phyloP scores from a whole-genome alignment of 2,888 invertebrate species.

The Netelia melanura region DNA sequence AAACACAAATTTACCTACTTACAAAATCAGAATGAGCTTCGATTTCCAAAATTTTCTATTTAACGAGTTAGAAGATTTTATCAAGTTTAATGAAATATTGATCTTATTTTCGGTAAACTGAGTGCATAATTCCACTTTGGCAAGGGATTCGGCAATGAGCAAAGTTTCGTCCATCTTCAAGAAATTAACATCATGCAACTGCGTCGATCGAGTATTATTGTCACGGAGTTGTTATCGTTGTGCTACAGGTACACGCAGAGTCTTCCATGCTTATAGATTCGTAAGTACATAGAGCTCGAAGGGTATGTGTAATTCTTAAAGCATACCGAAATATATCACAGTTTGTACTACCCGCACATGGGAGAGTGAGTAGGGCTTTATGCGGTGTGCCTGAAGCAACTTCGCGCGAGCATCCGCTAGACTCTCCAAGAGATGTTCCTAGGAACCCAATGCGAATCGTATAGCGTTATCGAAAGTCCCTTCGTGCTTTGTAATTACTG shows the following conservation, averaged over 20 bases:
- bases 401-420: background rate
- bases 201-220: slow-evolving; percentile 26
- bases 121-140: background rate
- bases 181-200: slow-evolving; percentile 33
- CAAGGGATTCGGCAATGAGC: background rate
- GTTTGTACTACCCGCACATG: background rate
- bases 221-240: slow-evolving; percentile 23
- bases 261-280: background rate
- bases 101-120: background rate
- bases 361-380: background rate
- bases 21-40: background rate
- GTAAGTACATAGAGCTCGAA: background rate
- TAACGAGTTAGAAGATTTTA: background rate
- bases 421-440: background rate
- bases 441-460: slow-evolving; percentile 20
- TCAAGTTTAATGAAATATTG: background rate
- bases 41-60: background rate
- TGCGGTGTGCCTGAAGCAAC: background rate
- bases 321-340: background rate
- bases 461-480: slow-evolving; percentile 23
- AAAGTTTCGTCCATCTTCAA: slow-evolving; percentile 5
- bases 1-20: background rate
- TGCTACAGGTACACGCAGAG: background rate
- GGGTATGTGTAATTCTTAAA: background rate
- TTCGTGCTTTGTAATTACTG: slow-evolving; percentile 4